Base-by-base conservation (phyloP, 2,888 invertebrate genomes). In the Hylaea fasciaria region DNA sequence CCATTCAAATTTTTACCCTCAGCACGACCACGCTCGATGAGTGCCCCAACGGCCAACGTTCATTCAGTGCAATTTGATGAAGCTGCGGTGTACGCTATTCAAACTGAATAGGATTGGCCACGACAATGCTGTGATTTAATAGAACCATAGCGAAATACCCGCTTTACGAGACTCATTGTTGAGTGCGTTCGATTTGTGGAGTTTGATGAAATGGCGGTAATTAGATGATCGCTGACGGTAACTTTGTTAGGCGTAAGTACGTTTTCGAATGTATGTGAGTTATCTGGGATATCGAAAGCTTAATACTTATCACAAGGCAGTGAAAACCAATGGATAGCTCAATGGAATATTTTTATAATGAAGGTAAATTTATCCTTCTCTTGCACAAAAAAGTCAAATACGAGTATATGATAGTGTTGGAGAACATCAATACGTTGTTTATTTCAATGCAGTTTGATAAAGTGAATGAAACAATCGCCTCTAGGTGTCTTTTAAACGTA, bases 1-100 rank as follows among this genome's bases (percentile, higher is more conserved):
- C 89, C 84, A 92, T 92, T 91, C 90, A 91, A 89, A 91, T 91
- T 92, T 92, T 92, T 91, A 86, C 89, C 90, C 91, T 82, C 82
- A 79, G 75, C 78, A 74, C 80, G 77, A 77, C 80, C 76, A 83
- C 83, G 85, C 80, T 85, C 86, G 80, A 87, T 80, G 87, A 90
- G 91, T 86, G 85, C 87, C 87, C 88, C 86, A 86, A 83, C 87
- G 86, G 86, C 88, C 86, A 86, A 83, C 87, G 86, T 81, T 84
- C 87, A 85, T 87, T 91, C 86, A 88, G 76, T 88, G 89, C 90
- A 89, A 91, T 91, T 92, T 89, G 89, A 89, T 89, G 89, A 88
- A 89, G 87, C 90, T 81, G 83, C 81, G 79, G 78, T 84, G 84
- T 80, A 74, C 78, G 78, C 86, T 74, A 86, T 90, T 90, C 87